These are phyloP conservation scores for Artibeus jamaicensis DNA, from an alignment of 2,797 vertebrate species.

Conservation along the genomic window DNA sequence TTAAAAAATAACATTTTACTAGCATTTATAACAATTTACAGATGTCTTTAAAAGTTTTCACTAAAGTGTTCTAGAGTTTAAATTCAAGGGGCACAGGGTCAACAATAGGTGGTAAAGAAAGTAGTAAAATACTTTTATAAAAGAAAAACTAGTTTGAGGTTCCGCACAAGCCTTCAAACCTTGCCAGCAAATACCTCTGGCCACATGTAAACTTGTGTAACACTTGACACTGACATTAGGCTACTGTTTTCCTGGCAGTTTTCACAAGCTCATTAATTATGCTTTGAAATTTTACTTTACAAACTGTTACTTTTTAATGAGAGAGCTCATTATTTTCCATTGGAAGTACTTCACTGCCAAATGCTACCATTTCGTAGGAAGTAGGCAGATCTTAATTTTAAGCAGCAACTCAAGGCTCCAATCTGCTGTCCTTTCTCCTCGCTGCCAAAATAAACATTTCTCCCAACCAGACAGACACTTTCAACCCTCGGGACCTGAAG, in stretches of 20 bases:
- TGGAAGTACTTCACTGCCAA: slow-evolving; percentile 52
- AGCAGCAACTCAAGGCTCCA: background rate
- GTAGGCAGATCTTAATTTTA: slow-evolving; percentile 41
- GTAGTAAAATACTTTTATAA: background rate
- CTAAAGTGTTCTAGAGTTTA: slow-evolving; percentile 24
- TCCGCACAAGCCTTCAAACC: background rate
- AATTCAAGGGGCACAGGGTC: background rate
- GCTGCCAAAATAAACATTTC: slow-evolving; percentile 60
- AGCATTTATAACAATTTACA: background rate
- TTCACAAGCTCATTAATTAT: slow-evolving; percentile 56
- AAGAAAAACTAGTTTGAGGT: background rate
- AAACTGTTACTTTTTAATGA: slow-evolving; percentile 66
- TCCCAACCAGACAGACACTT: background rate
- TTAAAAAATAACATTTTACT: background rate
- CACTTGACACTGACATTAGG: slow-evolving; percentile 44
- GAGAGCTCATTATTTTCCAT: slow-evolving; percentile 64
- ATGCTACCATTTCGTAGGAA: slow-evolving; percentile 31
- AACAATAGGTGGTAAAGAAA: background rate
- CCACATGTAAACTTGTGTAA: background rate
- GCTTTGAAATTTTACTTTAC: slow-evolving; percentile 63
- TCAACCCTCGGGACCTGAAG: slow-evolving; percentile 48
- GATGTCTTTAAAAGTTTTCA: background rate
- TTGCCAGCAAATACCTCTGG: background rate
- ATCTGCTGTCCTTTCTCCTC: background rate
- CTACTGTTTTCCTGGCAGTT: slow-evolving; percentile 16